phyloP scores from a whole-genome alignment of 2,888 invertebrate genomes.

The Petrolisthes manimaculis region DNA sequence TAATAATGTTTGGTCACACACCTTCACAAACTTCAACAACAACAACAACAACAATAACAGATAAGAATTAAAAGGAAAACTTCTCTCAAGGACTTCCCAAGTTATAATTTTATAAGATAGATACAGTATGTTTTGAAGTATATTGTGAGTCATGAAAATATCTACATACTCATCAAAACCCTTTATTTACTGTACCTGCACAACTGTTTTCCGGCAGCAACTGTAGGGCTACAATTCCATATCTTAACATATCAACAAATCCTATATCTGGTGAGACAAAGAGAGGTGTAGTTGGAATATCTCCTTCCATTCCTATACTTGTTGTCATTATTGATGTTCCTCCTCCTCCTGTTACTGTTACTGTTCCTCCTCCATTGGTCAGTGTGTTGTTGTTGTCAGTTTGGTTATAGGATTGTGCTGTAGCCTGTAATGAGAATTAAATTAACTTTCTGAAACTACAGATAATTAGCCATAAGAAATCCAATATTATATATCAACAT shows the following conservation, averaged over 20 bases:
- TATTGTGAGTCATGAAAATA: neutral
- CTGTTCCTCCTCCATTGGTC: conserved; percentile 32
- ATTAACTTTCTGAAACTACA: too few relatives aligned
- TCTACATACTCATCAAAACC: neutral
- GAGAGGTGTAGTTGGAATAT: conserved; percentile 52
- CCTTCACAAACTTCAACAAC: too few relatives aligned
- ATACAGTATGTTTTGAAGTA: neutral
- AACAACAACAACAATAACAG: neutral
- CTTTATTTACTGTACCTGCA: conserved; percentile 75
- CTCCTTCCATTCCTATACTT: conserved; percentile 72
- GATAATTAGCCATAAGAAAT: too few relatives aligned
- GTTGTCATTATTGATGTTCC: neutral
- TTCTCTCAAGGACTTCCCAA: neutral
- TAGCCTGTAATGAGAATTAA: conserved; percentile 25
- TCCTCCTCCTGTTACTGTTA: neutral
- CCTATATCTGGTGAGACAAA: conserved; percentile 69
- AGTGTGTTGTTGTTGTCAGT: neutral
- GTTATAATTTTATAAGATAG: neutral
- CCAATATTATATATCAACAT: too few relatives aligned
- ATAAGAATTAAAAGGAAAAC: neutral
- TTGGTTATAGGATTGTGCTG: conserved; percentile 48
- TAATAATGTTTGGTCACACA: too few relatives aligned
- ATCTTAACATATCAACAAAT: conserved; percentile 82
- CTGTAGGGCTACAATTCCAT: conserved; percentile 81
- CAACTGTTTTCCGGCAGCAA: conserved; percentile 82